These are phyloP conservation scores for Hippocampus guttulatus DNA, from an alignment of 2,113 vertebrate genomes.

Conservation along the genomic window DNA sequence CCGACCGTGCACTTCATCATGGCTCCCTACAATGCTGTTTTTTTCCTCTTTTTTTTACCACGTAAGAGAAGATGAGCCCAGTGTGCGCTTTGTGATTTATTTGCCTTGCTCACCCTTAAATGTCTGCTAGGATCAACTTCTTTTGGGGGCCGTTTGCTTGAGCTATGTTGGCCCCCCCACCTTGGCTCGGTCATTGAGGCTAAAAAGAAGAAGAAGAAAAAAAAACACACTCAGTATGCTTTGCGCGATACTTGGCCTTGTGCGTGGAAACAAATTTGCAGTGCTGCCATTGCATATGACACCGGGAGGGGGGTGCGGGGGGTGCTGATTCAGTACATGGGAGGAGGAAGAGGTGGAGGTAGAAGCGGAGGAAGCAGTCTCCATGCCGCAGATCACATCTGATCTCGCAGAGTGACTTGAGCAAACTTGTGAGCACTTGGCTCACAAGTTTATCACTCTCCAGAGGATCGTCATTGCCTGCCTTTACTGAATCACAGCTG, in stretches of 20 bases:
- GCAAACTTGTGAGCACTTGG: background rate
- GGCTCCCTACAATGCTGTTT: conserved; percentile 10
- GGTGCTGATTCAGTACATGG: conserved; percentile 52
- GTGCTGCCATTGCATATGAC: conserved; percentile 49
- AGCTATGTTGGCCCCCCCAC: conserved; percentile 24
- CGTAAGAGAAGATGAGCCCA: conserved; percentile 30
- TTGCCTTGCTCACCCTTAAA: conserved; percentile 44
- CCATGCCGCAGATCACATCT: conserved; percentile 11
- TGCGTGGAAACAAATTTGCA: conserved; percentile 27
- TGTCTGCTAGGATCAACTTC: conserved; percentile 27
- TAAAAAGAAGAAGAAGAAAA: background rate
- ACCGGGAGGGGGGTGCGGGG: conserved; percentile 6
- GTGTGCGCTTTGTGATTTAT: conserved; percentile 46
- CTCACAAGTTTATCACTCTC: background rate
- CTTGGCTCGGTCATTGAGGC: conserved; percentile 30
- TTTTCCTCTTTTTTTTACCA: background rate
- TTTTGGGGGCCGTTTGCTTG: conserved; percentile 31
- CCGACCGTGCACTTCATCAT: conserved; percentile 25
- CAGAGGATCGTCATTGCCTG: too few species aligned
- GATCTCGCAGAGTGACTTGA: conserved; percentile 16
- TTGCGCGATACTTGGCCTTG: conserved; percentile 30
- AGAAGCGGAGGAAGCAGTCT: conserved; percentile 21
- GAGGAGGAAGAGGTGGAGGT: conserved; percentile 20
- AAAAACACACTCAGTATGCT: background rate
- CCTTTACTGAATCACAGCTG: too few species aligned